Base-by-base conservation (phyloP, 2,113 vertebrate genomes). In the Cephalopholis sonnerati region DNA sequence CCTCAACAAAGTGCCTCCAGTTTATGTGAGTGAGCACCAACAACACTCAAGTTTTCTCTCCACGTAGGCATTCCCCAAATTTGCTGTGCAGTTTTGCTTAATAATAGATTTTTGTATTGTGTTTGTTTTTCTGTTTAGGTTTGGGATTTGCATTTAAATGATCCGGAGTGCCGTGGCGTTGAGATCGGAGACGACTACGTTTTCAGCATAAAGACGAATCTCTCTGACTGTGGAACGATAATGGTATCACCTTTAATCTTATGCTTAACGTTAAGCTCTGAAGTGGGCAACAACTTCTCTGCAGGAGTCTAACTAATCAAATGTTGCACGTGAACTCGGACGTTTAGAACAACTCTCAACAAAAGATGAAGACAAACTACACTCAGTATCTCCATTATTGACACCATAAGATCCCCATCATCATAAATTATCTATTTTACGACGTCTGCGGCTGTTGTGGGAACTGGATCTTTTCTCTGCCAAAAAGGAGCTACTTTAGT, bases 61-160 rank as follows among this genome's bases (percentile, higher is more conserved):
- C 29, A 29, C n/a, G 12, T 51, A 8, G 1, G 2, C 66, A 16
- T 58, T 13, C 24, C 22, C 46, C 2, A 13, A 2, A 13, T 51
- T 10, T 53, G 1, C 7, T n/a, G 20, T 51, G 15, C 1, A 12
- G 11, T 44, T 48, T 46, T 70, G 48, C 7, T n/a, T 7, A 25
- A 27, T 25, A 22, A 36, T 17, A 24, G 1, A 25, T 32, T 9
- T 16, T 63, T 36, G 2, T 24, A 46, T 61, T 68, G 16, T 61
- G 12, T 74, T 9, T 74, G 54, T 36, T 32, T 69, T n/a, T 68
- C 12, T 70, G 41, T 73, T 51, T 74, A 96, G 94, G 93, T 93
- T 72, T 95, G 92, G 93, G 93, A 96, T 95, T 92, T 96, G 84
- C 90, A 97, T 84, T 76, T 95, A 54, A 96, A 95, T 32, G 81